These are phyloP conservation scores for Emmelina monodactyla DNA, from an alignment of 2,888 invertebrate genomes.

Conservation along the genomic window DNA sequence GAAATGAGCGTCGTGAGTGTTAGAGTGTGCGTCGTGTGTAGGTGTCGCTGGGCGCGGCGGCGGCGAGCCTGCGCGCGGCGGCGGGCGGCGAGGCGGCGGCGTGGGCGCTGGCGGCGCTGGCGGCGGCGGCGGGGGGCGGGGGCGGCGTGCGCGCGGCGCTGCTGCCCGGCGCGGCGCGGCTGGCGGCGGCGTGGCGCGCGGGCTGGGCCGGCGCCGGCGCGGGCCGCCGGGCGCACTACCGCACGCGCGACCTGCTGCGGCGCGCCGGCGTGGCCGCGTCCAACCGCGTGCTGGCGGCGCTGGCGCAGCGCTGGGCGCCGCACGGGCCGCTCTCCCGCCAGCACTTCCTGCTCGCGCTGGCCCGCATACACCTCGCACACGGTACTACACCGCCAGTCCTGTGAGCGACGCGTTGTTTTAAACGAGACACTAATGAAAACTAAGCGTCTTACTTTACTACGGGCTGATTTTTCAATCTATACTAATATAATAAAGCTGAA, in stretches of 20 bases:
- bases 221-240: conserved; percentile 42
- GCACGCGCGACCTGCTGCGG: conserved; percentile 69
- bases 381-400: conserved; percentile 27
- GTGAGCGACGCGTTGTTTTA: conserved; percentile 10
- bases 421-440: too few species aligned
- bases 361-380: conserved; percentile 38
- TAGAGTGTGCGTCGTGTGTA: too few species aligned
- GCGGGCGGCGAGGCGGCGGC: neutral
- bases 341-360: conserved; percentile 69
- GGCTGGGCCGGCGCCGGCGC: conserved; percentile 10
- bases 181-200: conserved; percentile 1
- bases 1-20: too few species aligned
- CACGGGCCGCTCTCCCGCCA: conserved; percentile 64
- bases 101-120: too few species aligned
- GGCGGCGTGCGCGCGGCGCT: neutral
- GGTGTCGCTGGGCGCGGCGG: conserved; percentile 4
- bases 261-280: conserved; percentile 70
- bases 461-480: too few species aligned
- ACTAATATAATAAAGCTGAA: too few species aligned
- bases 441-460: too few species aligned
- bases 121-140: neutral
- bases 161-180: neutral
- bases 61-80: neutral
- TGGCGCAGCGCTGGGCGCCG: conserved; percentile 39
- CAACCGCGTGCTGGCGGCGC: conserved; percentile 65